Evolutionary conservation across 2,797 vertebrate species (phyloP), one percentile per base, ranked within the genome.

Genomic region (Galaxias olidus): DNA sequence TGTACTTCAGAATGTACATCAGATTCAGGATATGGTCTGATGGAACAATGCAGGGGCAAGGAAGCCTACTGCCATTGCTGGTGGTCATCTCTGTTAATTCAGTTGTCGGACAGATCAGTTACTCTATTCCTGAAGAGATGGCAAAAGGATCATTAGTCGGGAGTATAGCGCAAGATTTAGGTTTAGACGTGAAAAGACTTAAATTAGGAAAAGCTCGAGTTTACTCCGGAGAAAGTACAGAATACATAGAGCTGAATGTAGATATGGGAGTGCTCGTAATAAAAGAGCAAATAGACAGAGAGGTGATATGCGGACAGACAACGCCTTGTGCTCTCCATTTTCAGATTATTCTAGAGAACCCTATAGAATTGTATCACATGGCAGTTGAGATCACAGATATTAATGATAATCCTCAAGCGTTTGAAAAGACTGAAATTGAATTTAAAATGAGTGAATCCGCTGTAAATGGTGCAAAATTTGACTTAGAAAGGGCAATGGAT

Each of bases 371-470:
- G n/a, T n/a, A n/a, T n/a, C n/a, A n/a, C n/a, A n/a, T n/a, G n/a
- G n/a, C n/a, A n/a, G n/a, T n/a, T n/a, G n/a, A n/a, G n/a, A n/a
- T n/a, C n/a, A n/a, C n/a, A n/a, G n/a, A n/a, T n/a, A n/a, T n/a
- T n/a, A n/a, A n/a, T n/a, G n/a, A n/a, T n/a, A n/a, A n/a, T n/a
- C n/a, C n/a, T n/a, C n/a, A n/a, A n/a, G n/a, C n/a, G n/a, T n/a
- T n/a, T n/a, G n/a, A n/a, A n/a, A n/a, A n/a, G n/a, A n/a, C n/a
- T n/a, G 78, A 84, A 9, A 76, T 74, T 1, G 50, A 17, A 0
- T 82, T 90, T 59, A 83, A 89, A 69, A 91, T 91, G 0, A 90
- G 88, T 45, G 90, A 91, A 58, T 80, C 71, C 0, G 84, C 88
- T 0, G 70, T 83, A 0, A 44, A 76, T 0, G 90, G 87, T 5